Evolutionary conservation across 2,888 invertebrate genomes (phyloP), one percentile per base, ranked within the genome.

Genomic region (Thecophora atra): DNA sequence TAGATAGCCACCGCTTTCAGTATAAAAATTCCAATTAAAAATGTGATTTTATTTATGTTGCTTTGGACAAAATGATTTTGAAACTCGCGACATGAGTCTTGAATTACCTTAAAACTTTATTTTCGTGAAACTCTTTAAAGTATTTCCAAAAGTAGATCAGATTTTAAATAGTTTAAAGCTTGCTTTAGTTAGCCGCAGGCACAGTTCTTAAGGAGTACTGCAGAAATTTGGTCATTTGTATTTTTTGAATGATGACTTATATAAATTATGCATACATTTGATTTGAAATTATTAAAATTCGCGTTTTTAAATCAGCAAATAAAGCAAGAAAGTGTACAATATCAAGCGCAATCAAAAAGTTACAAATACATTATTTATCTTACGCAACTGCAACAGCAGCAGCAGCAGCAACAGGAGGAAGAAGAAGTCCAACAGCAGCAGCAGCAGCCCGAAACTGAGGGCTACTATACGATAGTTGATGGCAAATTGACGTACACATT

Each of bases 311-410:
- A 51, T 70, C 77, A 83, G 84, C 83, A 83, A 82, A 82, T 83
- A 77, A 83, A 83, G 78, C 84, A 84, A 81, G 84, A 83, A 83
- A 78, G 79, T 77, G 79, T 92, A 78, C 93, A 93, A 86, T 91
- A 92, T 74, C 93, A 94, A 87, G 91, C 92, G 77, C 92, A 93
- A 87, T 89, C 91, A 78, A 94, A 94, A 88, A 90, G 92, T 79
- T 93, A 93, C 85, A 91, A 93, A 71, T 93, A 93, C 81, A 80
- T 92, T 77, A 88, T 86, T 74, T 83, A 87, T 86, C 72, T 85
- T 77, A 85, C 83, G 74, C 81, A 83, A 81, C 78, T 83, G 79
- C 83, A 81, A 68, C 80, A 84, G 75, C 80, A 77, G 70, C 80
- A 78, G 64, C 77, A 77, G 21, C 79, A 78, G n/a, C 79, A 78